Conservation (phyloP, 2,113 vertebrate species). For the Hydrolagus affinis region DNA sequence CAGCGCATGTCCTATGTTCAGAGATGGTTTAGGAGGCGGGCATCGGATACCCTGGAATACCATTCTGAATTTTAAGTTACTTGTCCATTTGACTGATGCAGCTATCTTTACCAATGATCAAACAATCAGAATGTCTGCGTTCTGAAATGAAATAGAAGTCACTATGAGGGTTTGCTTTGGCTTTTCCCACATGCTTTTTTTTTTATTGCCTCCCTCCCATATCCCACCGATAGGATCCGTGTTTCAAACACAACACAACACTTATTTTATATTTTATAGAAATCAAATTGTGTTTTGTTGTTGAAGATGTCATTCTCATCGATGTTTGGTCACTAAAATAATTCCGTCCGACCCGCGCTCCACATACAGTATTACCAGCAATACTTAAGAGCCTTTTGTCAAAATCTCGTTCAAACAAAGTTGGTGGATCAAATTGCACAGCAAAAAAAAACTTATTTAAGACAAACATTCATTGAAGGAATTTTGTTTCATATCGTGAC, state of each 20-base stretch:
- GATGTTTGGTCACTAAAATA: conserved; percentile 9
- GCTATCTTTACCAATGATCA: neutral
- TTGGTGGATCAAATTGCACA: neutral
- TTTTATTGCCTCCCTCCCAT: neutral
- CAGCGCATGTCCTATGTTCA: neutral
- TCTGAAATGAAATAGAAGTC: neutral
- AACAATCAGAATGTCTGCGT: neutral
- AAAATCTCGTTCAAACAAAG: neutral
- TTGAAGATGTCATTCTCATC: neutral
- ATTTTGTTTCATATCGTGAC: neutral
- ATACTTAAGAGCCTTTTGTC: neutral
- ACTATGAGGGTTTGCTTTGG: neutral
- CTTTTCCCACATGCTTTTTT: neutral
- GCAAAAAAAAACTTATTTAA: neutral
- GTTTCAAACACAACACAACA: neutral
- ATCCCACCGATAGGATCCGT: conserved; percentile 8
- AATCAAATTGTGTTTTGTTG: no score
- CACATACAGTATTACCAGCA: neutral
- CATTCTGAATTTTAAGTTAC: neutral
- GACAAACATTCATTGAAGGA: neutral
- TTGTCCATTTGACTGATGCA: neutral
- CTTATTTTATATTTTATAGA: no score
- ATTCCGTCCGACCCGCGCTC: neutral
- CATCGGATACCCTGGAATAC: neutral
- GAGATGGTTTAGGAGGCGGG: neutral